A percentile compares a stretch with the other conserved stretches of the same genome.
phyloP scores from a whole-genome alignment of 2,113 vertebrate species.

The Carettochelys insculpta region DNA sequence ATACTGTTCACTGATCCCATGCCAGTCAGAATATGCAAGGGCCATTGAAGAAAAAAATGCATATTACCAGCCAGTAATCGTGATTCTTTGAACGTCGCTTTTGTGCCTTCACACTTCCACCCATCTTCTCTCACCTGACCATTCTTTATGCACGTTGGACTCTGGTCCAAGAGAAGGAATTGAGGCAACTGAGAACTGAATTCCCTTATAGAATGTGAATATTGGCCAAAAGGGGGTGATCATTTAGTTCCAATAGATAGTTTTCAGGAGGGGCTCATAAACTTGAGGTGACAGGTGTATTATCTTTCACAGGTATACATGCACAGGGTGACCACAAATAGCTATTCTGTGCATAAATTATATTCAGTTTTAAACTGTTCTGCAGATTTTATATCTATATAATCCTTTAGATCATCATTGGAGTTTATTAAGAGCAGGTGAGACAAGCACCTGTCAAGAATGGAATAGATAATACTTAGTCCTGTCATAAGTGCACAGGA shows the following conservation, averaged over 20 bases:
- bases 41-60: background rate
- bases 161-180: background rate
- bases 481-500: too few species aligned
- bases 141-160: background rate
- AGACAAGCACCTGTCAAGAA: too few species aligned
- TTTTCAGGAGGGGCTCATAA: background rate
- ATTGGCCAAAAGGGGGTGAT: background rate
- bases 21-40: background rate
- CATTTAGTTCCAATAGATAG: background rate
- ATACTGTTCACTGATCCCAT: background rate
- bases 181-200: background rate
- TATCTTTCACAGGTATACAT: background rate
- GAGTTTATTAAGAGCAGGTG: too few species aligned
- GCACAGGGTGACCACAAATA: background rate
- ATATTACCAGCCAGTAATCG: background rate
- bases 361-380: too few species aligned
- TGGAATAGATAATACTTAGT: too few species aligned
- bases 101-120: background rate
- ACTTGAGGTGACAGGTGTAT: background rate
- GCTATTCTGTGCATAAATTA: background rate
- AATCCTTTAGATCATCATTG: too few species aligned
- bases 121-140: background rate
- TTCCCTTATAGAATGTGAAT: background rate
- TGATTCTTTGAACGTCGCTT: background rate
- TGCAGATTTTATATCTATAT: too few species aligned